Conservation (phyloP, 2,113 vertebrate species). For the Odontophorus gujanensis region DNA sequence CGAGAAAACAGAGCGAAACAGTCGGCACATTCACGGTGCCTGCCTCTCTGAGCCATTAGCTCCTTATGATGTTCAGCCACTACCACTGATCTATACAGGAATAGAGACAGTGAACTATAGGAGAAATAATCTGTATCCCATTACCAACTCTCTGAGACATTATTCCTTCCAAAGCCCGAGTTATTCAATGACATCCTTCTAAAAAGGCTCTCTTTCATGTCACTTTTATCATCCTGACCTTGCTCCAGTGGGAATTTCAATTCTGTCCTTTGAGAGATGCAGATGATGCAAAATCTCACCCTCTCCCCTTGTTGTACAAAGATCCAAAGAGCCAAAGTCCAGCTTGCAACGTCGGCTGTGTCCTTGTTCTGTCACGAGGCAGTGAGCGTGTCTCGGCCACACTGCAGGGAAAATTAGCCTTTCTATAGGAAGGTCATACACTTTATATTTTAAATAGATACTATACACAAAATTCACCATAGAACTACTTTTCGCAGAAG, state of each 20-base stretch:
- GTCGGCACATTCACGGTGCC: slow-evolving; percentile 51
- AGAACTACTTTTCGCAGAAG: not conserved
- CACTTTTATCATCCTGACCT: not conserved
- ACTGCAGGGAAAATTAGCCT: not conserved
- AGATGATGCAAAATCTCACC: not conserved
- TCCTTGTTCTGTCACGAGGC: not conserved
- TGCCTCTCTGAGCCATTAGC: not conserved
- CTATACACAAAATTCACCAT: not conserved
- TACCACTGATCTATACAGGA: not conserved
- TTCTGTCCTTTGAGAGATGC: not conserved
- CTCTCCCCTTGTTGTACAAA: not conserved
- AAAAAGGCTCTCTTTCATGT: slow-evolving; percentile 47
- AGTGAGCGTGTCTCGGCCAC: not conserved
- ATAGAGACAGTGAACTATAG: slow-evolving; percentile 46
- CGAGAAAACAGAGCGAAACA: slow-evolving; percentile 46
- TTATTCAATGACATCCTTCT: slow-evolving; percentile 24
- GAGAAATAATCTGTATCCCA: slow-evolving; percentile 31
- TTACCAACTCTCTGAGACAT: slow-evolving; percentile 47
- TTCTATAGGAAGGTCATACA: not conserved
- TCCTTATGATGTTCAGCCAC: not conserved
- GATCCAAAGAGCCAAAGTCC: not conserved
- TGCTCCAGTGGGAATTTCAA: not conserved
- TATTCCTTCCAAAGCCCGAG: not conserved
- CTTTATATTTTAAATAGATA: not conserved
- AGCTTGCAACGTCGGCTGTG: not conserved